A percentile compares a stretch with the other conserved stretches of the same genome.
These are phyloP conservation scores for Melanotus villosus DNA, from an alignment of 2,888 invertebrate species.

Conservation along the genomic window DNA sequence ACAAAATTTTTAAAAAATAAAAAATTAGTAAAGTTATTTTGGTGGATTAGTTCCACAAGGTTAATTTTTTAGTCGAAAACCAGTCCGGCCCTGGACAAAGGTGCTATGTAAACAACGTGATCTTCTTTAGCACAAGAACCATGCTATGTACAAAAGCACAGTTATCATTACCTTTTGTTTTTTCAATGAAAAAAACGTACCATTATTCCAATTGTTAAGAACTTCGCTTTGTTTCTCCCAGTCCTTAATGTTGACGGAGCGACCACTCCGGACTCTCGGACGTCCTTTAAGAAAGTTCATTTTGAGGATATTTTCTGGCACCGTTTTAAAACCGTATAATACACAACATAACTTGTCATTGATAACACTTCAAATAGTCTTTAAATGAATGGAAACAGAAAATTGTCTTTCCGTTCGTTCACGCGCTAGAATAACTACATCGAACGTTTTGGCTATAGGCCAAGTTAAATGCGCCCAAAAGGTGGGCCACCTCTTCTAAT, in stretches of 20 bases:
- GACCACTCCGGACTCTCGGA: slow-evolving; percentile 66
- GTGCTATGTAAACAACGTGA: background rate
- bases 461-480: slow-evolving; percentile 31
- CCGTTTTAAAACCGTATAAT: slow-evolving; percentile 26
- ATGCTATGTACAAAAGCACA: slow-evolving; percentile 28
- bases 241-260: slow-evolving; percentile 68
- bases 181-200: no score
- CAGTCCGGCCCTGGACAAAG: slow-evolving; percentile 4
- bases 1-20: no score
- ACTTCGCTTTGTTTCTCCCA: slow-evolving; percentile 69
- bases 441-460: slow-evolving; percentile 30
- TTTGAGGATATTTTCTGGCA: slow-evolving; percentile 33
- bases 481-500: slow-evolving; percentile 30
- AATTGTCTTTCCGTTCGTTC: slow-evolving; percentile 33
- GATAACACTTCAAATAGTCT: background rate
- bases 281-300: slow-evolving; percentile 53
- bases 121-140: background rate
- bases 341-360: slow-evolving; percentile 20
- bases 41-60: no score
- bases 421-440: slow-evolving; percentile 40
- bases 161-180: slow-evolving; percentile 6
- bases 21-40: no score
- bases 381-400: slow-evolving; percentile 38
- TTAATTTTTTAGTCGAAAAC: no score
- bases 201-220: slow-evolving; percentile 71